Base-by-base conservation (phyloP, 2,888 invertebrate genomes). In the Drosophila anceps region DNA sequence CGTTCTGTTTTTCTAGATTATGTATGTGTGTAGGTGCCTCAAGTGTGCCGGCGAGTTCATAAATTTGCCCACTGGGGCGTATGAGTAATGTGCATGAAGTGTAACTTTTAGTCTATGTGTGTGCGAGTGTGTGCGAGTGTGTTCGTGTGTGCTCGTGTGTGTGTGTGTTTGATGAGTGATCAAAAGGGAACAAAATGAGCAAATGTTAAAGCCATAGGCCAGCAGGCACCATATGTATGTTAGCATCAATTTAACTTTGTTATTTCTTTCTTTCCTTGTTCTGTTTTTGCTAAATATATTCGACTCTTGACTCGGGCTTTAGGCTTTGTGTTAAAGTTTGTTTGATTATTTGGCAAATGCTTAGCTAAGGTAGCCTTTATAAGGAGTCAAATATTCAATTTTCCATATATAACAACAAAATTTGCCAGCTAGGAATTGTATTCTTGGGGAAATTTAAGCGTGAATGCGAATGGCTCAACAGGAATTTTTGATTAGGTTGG, bases 61-160 rank as follows among this genome's bases (percentile, higher is more conserved):
- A 86, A 86, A 86, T 86, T 90, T 90, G 89, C 84, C 89, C 90
- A 86, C 90, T 88, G 86, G 91, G 90, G 88, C 82, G 88, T 81
- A 81, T 82, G 86, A 88, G 81, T 83, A 86, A 91, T 90, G 82
- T 84, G 79, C 80, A 79, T 72, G 84, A 69, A 81, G 84, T 83
- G 84, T 80, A 84, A 74, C 79, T 75, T 75, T 65, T 55, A 64
- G 67, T 57, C 50, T 41, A 29, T 18, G 66, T 48, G 58, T 60
- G 60, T 65, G 27, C 2, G 41, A 27, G 20, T 10, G 43, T 33
- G 27, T 29, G 20, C 27, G 51, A 37, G 39, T 50, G 18, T 10
- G 18, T 31, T 2, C 31, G 51, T 13, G 20, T 33, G 18, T 33
- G 50, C 33, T 1, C 33, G 12, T 5, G 46, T 31, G 51, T 51